Evolutionary conservation across 2,888 invertebrate genomes (phyloP).

Genomic region (Hirtodrosophila cameraria): DNA sequence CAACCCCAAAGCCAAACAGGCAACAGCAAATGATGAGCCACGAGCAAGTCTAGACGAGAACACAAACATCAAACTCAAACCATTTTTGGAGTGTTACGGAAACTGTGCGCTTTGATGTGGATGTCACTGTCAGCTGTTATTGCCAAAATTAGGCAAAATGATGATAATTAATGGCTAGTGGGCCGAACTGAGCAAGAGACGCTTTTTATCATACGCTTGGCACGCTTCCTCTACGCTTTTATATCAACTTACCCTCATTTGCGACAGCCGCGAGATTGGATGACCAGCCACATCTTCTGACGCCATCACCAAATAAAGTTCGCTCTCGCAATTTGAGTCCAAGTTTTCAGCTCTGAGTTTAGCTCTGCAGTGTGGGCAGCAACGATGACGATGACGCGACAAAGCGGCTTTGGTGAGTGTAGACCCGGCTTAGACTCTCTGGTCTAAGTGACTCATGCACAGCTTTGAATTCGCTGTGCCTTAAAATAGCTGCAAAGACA

Average conservation of each 20-base stretch:
- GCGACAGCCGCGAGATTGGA: conserved; percentile 84
- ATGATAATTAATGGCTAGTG: conserved; percentile 35
- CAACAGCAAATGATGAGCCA: conserved; percentile 3
- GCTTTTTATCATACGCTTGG: conserved; percentile 15
- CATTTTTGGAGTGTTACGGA: conserved; percentile 57
- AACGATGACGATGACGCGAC: conserved; percentile 57
- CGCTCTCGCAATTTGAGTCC: conserved; percentile 19
- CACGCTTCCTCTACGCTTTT: conserved; percentile 43
- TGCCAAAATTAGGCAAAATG: conserved; percentile 13
- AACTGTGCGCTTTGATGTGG: conserved; percentile 40
- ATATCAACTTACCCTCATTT: conserved; percentile 84
- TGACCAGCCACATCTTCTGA: conserved; percentile 81
- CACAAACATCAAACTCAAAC: conserved; percentile 14
- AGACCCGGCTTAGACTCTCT: conserved; percentile 68
- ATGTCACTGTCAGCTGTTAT: conserved; percentile 21
- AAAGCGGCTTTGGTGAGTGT: conserved; percentile 28
- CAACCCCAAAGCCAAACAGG: not conserved
- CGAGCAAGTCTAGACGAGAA: conserved; percentile 18
- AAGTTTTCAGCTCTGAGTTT: not conserved
- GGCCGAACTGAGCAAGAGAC: conserved; percentile 1
- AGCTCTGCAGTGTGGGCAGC: conserved; percentile 57
- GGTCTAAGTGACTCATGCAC: conserved; percentile 64
- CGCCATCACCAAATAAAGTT: conserved; percentile 81
- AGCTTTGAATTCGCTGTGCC: conserved; percentile 26
- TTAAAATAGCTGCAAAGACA: conserved; percentile 48